Evolutionary conservation across 2,113 vertebrate genomes (phyloP), one percentile per base, ranked within the genome.

Genomic region (Corydoras sp.): DNA sequence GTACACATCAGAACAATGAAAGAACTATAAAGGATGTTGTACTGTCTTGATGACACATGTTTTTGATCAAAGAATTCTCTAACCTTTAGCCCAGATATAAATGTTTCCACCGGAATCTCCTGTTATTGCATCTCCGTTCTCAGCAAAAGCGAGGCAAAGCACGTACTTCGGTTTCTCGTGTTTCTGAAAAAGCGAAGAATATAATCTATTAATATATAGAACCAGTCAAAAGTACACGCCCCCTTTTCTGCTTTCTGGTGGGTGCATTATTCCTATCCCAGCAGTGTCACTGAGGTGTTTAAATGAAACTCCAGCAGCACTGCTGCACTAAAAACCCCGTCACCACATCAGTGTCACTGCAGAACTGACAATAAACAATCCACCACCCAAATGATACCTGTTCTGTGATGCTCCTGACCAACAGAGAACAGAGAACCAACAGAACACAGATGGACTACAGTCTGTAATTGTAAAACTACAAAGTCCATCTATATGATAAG

Each of bases 1-100:
- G 58, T 59, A 53, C 51, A 53, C 51, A 53, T 53, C 11, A 12
- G 51, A 10, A 53, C 51, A 53, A 14, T 53, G 51, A 10, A 53
- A 14, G 51, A 14, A 53, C 51, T 9, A 12, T 53, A 13, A 29
- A 68, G 35, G 35, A 31, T 32, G 43, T 14, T 56, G 54, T 5
- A 56, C 12, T 31, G 4, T 3, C 30, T 11, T 60, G 9, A 43
- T 31, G 4, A 30, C 5, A 35, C 48, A 58, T 2, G 24, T 11
- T 5, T 14, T 24, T 58, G 29, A 43, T 11, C 18, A 53, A 65
- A 54, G 43, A 31, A n/a, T 65, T 73, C 53, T 53, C 88, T 72
- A 55, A 96, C 94, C 94, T 94, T 93, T 95, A 55, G 92, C 92
- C 94, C 94, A 96, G 79, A 95, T 71, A 68, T 91, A 95, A 79